Evolutionary conservation across 2,113 vertebrate genomes (phyloP), one percentile per base, ranked within the genome.

Genomic region (Lota lota): DNA sequence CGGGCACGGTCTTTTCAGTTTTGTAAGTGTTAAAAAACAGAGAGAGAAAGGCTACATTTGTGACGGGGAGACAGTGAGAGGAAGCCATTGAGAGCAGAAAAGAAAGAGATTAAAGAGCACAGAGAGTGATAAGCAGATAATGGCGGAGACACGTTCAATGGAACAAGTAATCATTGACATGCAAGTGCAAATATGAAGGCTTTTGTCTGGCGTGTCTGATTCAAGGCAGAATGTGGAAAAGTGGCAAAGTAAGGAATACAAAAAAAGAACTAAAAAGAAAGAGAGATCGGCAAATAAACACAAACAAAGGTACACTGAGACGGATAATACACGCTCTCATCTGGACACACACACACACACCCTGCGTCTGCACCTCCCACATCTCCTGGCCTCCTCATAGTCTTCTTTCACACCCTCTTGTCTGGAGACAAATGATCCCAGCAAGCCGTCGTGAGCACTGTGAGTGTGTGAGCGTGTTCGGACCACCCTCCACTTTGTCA

Each of bases 21-120:
- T 93, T 80, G 89, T 92, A 93, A 92, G 91, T 92, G 92, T 92
- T 90, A 91, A 93, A 94, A 93, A 92, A 90, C 88, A 91, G 90
- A 89, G 89, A 75, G 88, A 87, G 84, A 89, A 89, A 87, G 88
- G 86, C 84, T 90, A 85, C 86, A 83, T 91, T 91, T 93, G 91
- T 91, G 78, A 90, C 40, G 77, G 89, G 92, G 89, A 91, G 74
- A 90, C 67, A 81, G 81, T 87, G 90, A 93, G 89, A 93, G 83
- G 91, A 92, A 91, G 88, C 92, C 89, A 92, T 89, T 90, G 91
- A 94, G 90, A 78, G 79, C 87, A 87, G 82, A 92, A 92, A 94
- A 94, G 92, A 85, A 93, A 92, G 94, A 94, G 95, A 95, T 95
- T 95, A 95, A 94, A 94, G 77, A 94, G 93, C 89, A 80, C 90